phyloP scores from a whole-genome alignment of 2,888 invertebrate genomes.

The Prenolepis imparis region DNA sequence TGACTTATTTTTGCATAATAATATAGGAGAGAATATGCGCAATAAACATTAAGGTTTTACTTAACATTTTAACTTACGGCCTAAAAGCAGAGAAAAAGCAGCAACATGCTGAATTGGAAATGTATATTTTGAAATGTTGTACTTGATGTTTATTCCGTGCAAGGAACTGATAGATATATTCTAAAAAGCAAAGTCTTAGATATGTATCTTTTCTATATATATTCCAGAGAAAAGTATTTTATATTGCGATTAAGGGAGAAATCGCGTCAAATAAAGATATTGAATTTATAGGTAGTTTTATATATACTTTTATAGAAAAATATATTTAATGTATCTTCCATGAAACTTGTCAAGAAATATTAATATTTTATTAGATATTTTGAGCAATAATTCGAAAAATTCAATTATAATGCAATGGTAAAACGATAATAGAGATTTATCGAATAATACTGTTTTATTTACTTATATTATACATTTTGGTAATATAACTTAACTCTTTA shows the following conservation, averaged over 20 bases:
- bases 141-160: slow-evolving; percentile 67
- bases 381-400: background rate
- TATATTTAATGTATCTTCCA: background rate
- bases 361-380: background rate
- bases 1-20: slow-evolving; percentile 20
- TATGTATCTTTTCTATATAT: slow-evolving; percentile 20
- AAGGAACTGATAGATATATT: slow-evolving; percentile 78
- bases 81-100: slow-evolving; percentile 35
- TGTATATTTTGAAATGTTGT: slow-evolving; percentile 57
- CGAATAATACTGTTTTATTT: slow-evolving; percentile 18
- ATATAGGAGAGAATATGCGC: background rate
- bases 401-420: background rate
- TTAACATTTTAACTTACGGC: background rate
- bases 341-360: background rate
- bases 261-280: slow-evolving; percentile 10
- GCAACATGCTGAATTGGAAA: slow-evolving; percentile 59
- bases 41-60: slow-evolving; percentile 12
- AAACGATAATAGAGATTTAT: slow-evolving; percentile 11
- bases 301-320: slow-evolving; percentile 18
- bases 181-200: slow-evolving; percentile 26
- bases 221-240: background rate
- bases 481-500: background rate
- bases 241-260: slow-evolving; percentile 6
- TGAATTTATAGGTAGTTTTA: slow-evolving; percentile 21
- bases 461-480: slow-evolving; percentile 11